Evolutionary conservation across 2,113 vertebrate species (phyloP).

Genomic region (Smithornis capensis): DNA sequence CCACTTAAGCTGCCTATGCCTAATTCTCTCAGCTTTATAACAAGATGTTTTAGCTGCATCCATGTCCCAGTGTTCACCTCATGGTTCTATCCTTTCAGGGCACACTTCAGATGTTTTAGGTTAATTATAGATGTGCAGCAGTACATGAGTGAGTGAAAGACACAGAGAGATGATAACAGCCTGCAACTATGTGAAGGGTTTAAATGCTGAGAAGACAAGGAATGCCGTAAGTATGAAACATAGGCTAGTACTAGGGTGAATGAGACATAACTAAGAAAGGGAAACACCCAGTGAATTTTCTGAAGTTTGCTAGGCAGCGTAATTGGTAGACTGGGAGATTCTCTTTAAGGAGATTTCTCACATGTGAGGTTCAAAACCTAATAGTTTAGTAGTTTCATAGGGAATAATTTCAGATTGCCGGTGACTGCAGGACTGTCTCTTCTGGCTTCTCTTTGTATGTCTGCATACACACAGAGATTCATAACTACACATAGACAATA

Average conservation of each 20-base stretch:
- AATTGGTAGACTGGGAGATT: not conserved
- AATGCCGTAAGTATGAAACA: not conserved
- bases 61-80: not conserved
- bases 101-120: constrained; percentile 15
- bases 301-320: not conserved
- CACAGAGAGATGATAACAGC: not conserved
- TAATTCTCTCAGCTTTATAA: not conserved
- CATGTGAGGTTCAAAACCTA: not conserved
- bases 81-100: not conserved
- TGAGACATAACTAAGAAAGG: not conserved
- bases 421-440: not conserved
- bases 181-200: not conserved
- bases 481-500: not conserved
- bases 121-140: constrained; percentile 51
- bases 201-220: not conserved
- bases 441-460: not conserved
- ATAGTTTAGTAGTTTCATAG: not conserved
- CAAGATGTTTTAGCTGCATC: not conserved
- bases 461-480: not conserved
- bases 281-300: not conserved
- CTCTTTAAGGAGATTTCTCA: not conserved
- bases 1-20: accelerated
- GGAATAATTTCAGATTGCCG: not conserved
- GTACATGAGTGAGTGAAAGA: not conserved
- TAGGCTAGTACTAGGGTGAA: not conserved